Evolutionary conservation across 2,797 vertebrate genomes (phyloP).

Genomic region (Sparus aurata): DNA sequence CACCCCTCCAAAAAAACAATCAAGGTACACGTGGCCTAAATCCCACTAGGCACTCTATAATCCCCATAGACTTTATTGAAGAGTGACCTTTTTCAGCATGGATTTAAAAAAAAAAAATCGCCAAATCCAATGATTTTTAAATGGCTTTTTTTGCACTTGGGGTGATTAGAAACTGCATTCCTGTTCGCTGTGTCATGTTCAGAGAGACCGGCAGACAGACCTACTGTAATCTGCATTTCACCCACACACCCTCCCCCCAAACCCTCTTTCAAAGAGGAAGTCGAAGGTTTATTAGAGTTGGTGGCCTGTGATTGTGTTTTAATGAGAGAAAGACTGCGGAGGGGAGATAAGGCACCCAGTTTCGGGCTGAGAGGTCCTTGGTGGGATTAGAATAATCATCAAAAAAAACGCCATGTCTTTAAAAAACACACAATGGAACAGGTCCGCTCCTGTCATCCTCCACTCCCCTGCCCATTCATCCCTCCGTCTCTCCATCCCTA

Average conservation of each 20-base stretch:
- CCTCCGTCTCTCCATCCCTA: slow-evolving; percentile 48
- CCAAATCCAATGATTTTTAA: slow-evolving; percentile 62
- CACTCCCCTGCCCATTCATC: slow-evolving; percentile 57
- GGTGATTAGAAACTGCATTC: slow-evolving; percentile 70
- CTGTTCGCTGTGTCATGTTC: slow-evolving; percentile 63
- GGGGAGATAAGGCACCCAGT: slow-evolving; percentile 88
- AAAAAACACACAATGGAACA: slow-evolving; percentile 83
- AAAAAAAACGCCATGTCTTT: slow-evolving; percentile 84
- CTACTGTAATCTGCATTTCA: slow-evolving; percentile 86
- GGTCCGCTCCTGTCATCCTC: slow-evolving; percentile 63
- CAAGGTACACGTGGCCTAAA: slow-evolving; percentile 45
- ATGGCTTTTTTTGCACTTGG: slow-evolving; percentile 56
- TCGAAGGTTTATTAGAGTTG: slow-evolving; percentile 93
- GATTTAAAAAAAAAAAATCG: slow-evolving; percentile 44
- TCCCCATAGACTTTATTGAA: slow-evolving; percentile 69
- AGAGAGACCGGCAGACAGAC: slow-evolving; percentile 72
- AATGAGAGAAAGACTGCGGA: slow-evolving; percentile 91
- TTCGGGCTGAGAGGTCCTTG: slow-evolving; percentile 84
- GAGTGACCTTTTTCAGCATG: slow-evolving; percentile 62
- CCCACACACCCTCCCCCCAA: no score
- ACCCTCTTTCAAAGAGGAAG: slow-evolving; percentile 77
- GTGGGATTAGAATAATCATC: slow-evolving; percentile 90
- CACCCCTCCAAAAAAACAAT: slow-evolving; percentile 66
- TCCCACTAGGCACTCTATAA: slow-evolving; percentile 53
- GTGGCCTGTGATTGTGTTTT: slow-evolving; percentile 93